Evolutionary conservation across 1,140 invertebrate genomes (phyloP).

Genomic region (Cydia fagiglandana): DNA sequence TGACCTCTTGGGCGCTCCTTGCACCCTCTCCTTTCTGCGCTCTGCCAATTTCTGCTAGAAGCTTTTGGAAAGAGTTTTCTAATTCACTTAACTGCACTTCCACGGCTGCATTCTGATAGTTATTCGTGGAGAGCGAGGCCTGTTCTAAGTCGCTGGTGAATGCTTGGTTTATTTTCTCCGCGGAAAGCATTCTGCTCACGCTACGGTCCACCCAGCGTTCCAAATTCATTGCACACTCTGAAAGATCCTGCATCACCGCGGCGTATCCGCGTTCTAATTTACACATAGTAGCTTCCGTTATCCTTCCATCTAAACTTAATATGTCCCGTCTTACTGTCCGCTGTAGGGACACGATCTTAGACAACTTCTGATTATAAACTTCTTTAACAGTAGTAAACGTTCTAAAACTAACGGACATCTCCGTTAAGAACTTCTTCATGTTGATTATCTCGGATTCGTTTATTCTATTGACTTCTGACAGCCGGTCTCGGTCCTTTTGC

Average conservation of each 20-base stretch:
- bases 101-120: conserved; percentile 59
- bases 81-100: conserved; percentile 67
- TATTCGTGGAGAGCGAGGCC: conserved; percentile 48
- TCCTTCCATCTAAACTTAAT: conserved; percentile 54
- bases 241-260: conserved; percentile 65
- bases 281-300: conserved; percentile 57
- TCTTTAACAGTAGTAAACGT: conserved; percentile 68
- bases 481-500: conserved; percentile 68
- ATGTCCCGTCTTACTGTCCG: conserved; percentile 67
- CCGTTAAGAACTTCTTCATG: conserved; percentile 68
- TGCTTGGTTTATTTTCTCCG: conserved; percentile 68
- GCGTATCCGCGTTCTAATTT: conserved; percentile 63
- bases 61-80: conserved; percentile 63
- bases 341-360: conserved; percentile 59
- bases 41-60: conserved; percentile 59
- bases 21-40: conserved; percentile 61
- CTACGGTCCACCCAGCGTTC: conserved; percentile 65
- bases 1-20: conserved; percentile 49
- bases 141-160: conserved; percentile 58
- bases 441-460: conserved; percentile 70
- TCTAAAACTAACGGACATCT: conserved; percentile 62
- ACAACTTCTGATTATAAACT: conserved; percentile 65
- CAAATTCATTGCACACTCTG: conserved; percentile 62
- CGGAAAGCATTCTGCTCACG: conserved; percentile 53
- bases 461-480: conserved; percentile 64